Percentiles rank a stretch among this genome's conserved stretches.
Conservation (phyloP, 2,113 vertebrate species). For the Sceloporus tristichus region DNA sequence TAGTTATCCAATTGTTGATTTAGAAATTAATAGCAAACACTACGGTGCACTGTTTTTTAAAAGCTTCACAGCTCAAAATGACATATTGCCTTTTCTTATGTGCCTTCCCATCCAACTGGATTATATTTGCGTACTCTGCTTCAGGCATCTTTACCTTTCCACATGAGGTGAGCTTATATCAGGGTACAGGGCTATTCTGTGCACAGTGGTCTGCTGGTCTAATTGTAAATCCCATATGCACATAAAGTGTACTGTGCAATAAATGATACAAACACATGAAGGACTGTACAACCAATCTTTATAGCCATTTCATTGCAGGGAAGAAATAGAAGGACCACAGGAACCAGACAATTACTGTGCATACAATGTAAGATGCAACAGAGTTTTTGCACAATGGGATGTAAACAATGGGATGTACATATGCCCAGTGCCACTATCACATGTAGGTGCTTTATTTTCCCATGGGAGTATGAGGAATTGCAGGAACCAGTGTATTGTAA, state of each 20-base stretch:
- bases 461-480: background rate
- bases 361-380: background rate
- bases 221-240: background rate
- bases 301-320: background rate
- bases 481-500: too few species aligned
- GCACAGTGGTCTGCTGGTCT: background rate
- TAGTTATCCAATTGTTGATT: background rate
- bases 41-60: background rate
- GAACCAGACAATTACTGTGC: background rate
- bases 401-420: too few species aligned
- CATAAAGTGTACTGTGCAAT: background rate
- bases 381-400: too few species aligned
- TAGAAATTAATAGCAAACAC: background rate
- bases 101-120: background rate
- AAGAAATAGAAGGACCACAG: background rate
- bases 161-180: background rate
- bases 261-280: background rate
- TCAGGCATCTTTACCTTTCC: background rate
- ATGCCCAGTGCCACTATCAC: background rate
- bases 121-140: background rate
- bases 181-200: background rate
- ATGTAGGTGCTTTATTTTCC: background rate
- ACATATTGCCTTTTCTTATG: background rate
- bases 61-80: background rate
- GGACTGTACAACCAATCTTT: background rate